phyloP scores from a whole-genome alignment of 2,113 vertebrate species.

The Syrmaticus mikado region DNA sequence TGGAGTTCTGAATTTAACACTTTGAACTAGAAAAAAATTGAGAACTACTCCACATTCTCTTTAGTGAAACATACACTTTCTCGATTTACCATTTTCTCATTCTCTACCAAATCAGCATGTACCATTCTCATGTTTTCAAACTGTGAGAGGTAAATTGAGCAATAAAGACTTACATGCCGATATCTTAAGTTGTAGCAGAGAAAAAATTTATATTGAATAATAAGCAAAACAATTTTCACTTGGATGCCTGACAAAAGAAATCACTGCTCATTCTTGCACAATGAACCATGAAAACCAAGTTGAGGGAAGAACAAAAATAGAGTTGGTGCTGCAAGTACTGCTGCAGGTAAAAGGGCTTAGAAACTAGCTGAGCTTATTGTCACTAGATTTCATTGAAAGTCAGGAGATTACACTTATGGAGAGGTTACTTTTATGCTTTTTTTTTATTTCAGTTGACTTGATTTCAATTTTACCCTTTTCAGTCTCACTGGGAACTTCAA shows the following conservation, averaged over 20 bases:
- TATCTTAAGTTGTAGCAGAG: slow-evolving; percentile 73
- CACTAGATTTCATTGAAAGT: slow-evolving; percentile 50
- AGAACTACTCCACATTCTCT: not conserved
- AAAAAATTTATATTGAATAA: slow-evolving; percentile 77
- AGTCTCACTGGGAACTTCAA: slow-evolving; percentile 34
- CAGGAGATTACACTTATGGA: not conserved
- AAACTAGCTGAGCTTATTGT: slow-evolving; percentile 51
- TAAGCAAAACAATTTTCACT: slow-evolving; percentile 78
- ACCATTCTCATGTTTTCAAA: slow-evolving; percentile 47
- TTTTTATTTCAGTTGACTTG: slow-evolving; percentile 20
- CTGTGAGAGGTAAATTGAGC: slow-evolving; percentile 47
- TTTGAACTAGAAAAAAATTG: not conserved
- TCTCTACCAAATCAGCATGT: slow-evolving; percentile 9
- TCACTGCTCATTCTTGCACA: slow-evolving; percentile 75
- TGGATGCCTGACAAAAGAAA: slow-evolving; percentile 76
- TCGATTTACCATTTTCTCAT: not conserved
- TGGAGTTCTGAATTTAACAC: not conserved
- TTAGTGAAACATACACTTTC: not conserved
- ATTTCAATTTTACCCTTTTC: slow-evolving; percentile 46
- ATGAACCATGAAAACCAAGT: slow-evolving; percentile 76
- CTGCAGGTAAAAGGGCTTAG: slow-evolving; percentile 50
- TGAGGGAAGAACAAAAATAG: slow-evolving; percentile 62
- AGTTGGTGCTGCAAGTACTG: slow-evolving; percentile 24
- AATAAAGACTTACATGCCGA: slow-evolving; percentile 73
- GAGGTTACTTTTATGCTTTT: slow-evolving; percentile 45